phyloP scores from a whole-genome alignment of 2,113 vertebrate species.

The Bos javanicus region DNA sequence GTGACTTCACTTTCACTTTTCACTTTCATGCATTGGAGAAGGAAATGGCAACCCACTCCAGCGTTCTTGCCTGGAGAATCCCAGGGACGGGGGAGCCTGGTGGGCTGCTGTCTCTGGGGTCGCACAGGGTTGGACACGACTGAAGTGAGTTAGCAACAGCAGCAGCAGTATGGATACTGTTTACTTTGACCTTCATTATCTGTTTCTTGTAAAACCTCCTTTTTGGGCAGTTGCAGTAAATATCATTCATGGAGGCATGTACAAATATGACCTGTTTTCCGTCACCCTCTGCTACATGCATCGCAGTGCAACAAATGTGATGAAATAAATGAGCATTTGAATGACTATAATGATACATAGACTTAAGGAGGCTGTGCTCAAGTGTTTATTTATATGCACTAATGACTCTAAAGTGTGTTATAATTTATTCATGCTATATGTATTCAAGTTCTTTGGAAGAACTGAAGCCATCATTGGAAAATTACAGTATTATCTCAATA shows the following conservation, averaged over 20 bases:
- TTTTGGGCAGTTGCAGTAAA: neutral
- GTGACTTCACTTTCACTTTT: no score
- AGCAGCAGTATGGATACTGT: neutral
- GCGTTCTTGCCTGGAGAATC: no score
- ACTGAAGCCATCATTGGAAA: neutral
- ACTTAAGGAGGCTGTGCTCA: neutral
- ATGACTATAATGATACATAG: neutral
- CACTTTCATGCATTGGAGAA: no score
- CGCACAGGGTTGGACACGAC: no score
- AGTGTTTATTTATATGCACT: conserved; percentile 23
- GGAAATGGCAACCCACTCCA: no score
- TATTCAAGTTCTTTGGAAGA: conserved; percentile 1
- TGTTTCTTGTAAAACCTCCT: neutral
- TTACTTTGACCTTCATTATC: conserved; percentile 20
- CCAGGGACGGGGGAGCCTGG: no score
- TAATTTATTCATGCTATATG: neutral
- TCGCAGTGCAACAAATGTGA: neutral
- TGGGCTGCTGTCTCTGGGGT: no score
- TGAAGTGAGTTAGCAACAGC: no score
- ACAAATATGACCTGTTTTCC: neutral
- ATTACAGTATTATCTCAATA: conserved; percentile 5
- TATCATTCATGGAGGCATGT: neutral
- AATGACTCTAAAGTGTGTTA: neutral
- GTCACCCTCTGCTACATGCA: neutral
- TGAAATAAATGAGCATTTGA: conserved; percentile 10